These are phyloP conservation scores for Cotesia glomerata DNA, from an alignment of 1,140 invertebrate genomes.

Conservation along the genomic window DNA sequence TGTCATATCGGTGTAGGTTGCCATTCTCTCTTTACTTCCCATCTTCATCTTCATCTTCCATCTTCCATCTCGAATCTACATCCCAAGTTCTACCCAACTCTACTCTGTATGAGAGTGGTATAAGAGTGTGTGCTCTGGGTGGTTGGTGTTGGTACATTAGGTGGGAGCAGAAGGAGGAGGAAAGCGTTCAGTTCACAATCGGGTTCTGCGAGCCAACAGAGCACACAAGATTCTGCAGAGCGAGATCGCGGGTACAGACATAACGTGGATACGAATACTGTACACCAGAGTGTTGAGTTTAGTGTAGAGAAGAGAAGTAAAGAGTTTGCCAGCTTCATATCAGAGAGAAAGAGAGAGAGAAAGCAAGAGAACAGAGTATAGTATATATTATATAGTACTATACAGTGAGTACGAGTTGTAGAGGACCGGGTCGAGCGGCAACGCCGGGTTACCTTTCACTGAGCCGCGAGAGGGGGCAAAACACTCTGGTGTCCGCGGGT, in stretches of 20 bases:
- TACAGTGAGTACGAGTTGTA: not conserved
- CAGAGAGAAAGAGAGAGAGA: not conserved
- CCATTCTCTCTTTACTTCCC: too few species aligned
- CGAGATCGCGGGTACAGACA: not conserved
- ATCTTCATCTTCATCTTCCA: too few species aligned
- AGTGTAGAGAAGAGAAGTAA: not conserved
- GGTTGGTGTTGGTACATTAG: not conserved
- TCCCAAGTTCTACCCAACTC: not conserved
- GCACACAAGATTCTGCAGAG: slow-evolving; percentile 11
- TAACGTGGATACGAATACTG: too few species aligned
- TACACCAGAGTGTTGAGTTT: not conserved
- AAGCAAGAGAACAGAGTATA: not conserved
- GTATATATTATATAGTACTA: not conserved
- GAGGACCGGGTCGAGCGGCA: slow-evolving; percentile 27
- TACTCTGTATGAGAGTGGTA: not conserved
- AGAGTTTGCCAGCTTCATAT: too few species aligned
- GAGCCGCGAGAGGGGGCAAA: not conserved
- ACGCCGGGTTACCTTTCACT: slow-evolving; percentile 27
- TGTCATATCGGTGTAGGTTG: too few species aligned
- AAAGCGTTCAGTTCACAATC: slow-evolving; percentile 33
- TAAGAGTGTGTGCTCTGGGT: not conserved
- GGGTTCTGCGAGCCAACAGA: slow-evolving; percentile 30
- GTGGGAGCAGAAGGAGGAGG: not conserved
- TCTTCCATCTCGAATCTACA: too few species aligned
- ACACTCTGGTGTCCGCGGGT: not conserved